Percentiles rank a stretch among this genome's conserved stretches.
phyloP scores from a whole-genome alignment of 2,888 invertebrate genomes.

The Erynnis tages region DNA sequence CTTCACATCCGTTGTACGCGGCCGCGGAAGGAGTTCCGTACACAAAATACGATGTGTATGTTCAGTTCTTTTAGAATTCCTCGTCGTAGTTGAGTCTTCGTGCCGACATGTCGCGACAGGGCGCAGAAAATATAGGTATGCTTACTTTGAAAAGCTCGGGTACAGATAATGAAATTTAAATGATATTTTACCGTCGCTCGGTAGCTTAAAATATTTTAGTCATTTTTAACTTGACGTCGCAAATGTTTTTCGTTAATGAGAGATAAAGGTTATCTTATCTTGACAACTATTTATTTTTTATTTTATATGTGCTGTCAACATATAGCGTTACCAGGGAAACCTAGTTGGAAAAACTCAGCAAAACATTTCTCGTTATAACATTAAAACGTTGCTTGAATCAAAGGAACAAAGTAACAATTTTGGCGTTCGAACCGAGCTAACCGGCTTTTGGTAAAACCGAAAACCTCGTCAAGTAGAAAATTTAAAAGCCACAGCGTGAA shows the following conservation, averaged over 20 bases:
- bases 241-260: neutral
- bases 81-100: slow-evolving; percentile 72
- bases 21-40: slow-evolving; percentile 77
- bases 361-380: slow-evolving; percentile 27
- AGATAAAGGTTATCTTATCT: neutral
- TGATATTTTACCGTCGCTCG: slow-evolving; percentile 2
- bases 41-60: slow-evolving; percentile 78
- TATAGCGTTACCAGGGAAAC: neutral
- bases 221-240: neutral
- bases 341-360: slow-evolving; percentile 10
- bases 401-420: slow-evolving; percentile 28
- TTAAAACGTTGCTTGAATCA: slow-evolving; percentile 25
- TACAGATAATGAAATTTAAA: slow-evolving; percentile 16
- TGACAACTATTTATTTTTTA: neutral
- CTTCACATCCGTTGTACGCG: slow-evolving; percentile 78
- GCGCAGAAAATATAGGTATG: slow-evolving; percentile 60
- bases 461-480: slow-evolving; percentile 28
- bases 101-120: slow-evolving; percentile 68
- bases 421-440: slow-evolving; percentile 25
- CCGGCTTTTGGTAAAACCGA: slow-evolving; percentile 27
- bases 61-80: slow-evolving; percentile 76
- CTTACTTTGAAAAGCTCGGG: slow-evolving; percentile 37
- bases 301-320: slow-evolving; percentile 1
- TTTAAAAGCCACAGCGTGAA: slow-evolving; percentile 27
- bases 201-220: slow-evolving; percentile 19